Conservation (phyloP, 2,797 vertebrate genomes). For the Ciconia nigra region DNA sequence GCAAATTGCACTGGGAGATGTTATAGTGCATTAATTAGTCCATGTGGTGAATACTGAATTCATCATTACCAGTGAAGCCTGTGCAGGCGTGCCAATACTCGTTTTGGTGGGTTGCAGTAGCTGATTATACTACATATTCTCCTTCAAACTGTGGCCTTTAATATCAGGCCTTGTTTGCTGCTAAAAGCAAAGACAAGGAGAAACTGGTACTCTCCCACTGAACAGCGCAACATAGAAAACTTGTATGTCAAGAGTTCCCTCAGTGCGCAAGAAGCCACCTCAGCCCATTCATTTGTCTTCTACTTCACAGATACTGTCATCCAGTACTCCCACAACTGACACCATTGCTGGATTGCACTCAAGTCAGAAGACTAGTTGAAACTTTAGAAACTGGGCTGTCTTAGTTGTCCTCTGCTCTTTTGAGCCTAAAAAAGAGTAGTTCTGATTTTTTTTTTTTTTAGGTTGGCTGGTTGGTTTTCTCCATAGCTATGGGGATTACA, state of each 20-base stretch:
- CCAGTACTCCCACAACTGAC: background rate
- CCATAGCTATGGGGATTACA: background rate
- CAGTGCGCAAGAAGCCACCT: background rate
- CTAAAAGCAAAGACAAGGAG: slow-evolving; percentile 47
- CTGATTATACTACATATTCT: slow-evolving; percentile 69
- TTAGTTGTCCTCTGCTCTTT: background rate
- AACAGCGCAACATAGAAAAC: background rate
- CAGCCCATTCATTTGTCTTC: background rate
- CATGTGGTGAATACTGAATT: slow-evolving; percentile 79
- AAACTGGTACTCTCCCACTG: background rate
- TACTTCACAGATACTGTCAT: background rate
- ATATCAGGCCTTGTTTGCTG: slow-evolving; percentile 28
- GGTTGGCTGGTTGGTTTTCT: background rate
- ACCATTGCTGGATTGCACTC: background rate
- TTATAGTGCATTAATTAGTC: slow-evolving; percentile 82
- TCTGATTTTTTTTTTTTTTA: background rate
- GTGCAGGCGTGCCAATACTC: slow-evolving; percentile 77
- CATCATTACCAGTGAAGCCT: slow-evolving; percentile 77
- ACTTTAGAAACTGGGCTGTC: background rate
- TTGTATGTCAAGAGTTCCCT: background rate
- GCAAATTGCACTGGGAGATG: slow-evolving; percentile 82
- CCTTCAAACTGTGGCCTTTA: slow-evolving; percentile 59
- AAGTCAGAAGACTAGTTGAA: background rate
- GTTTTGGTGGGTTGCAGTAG: slow-evolving; percentile 71
- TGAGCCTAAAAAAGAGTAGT: background rate